Evolutionary conservation across 2,113 vertebrate species (phyloP).

Genomic region (Hyaena hyaena): DNA sequence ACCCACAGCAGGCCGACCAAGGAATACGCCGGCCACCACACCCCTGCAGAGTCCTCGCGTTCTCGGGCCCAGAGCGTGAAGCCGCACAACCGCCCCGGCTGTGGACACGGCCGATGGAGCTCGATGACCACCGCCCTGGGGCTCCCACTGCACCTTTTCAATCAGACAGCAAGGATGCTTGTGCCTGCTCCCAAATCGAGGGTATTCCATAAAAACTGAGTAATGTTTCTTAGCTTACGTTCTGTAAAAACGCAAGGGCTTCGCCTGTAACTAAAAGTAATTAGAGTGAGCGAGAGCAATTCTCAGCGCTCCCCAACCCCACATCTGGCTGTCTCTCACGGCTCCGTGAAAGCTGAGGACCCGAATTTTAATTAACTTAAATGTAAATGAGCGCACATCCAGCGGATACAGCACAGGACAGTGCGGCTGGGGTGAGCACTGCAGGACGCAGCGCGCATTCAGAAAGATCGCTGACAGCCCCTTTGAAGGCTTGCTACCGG

Average conservation of each 20-base stretch:
- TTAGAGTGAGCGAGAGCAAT: too few species aligned
- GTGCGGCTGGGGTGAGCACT: background rate
- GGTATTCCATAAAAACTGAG: background rate
- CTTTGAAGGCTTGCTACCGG: background rate
- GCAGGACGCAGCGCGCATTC: accelerated
- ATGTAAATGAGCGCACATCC: background rate
- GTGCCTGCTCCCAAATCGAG: background rate
- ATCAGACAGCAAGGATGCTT: background rate
- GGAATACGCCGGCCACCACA: background rate
- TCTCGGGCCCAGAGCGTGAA: background rate
- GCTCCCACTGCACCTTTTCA: background rate
- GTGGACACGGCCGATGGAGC: background rate
- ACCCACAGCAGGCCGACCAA: background rate
- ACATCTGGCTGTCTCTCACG: background rate
- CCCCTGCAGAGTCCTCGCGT: background rate
- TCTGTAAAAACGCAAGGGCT: background rate
- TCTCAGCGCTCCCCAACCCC: background rate
- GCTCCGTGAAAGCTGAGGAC: background rate
- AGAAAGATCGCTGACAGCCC: too few species aligned
- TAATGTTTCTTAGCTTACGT: background rate
- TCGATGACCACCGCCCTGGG: background rate
- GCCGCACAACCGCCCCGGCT: background rate
- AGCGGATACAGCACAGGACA: background rate
- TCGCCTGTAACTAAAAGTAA: background rate
- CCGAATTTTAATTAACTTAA: background rate